Base-by-base conservation (phyloP, 1,140 invertebrate species). In the Drosophila truncata region DNA sequence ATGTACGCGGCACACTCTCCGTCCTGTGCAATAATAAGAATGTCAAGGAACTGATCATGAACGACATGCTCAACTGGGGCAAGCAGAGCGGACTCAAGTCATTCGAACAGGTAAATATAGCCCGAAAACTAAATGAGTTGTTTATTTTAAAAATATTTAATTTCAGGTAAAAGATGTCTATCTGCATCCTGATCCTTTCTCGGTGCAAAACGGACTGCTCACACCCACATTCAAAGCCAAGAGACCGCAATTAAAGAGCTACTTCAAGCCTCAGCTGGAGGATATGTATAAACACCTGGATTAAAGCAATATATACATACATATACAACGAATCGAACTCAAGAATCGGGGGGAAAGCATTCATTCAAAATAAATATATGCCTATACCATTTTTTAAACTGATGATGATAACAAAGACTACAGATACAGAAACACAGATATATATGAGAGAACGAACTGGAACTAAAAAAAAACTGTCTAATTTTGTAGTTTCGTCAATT, bases 221-320 rank as follows among this genome's bases (percentile, higher is more conserved):
- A 99, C 99, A 39, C 99, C 99, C 39, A 99, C 98, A 44, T 94
- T 99, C 91, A 99, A 99, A 94, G 96, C 97, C 66, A 99, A 99
- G 94, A 94, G 98, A 93, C 96, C 97, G 47, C 96, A 98, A 93
- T 95, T 99, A 61, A 97, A 96, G 92, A 97, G 95, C 57, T 97
- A 97, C 86, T 99, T 98, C 93, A 97, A 97, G 88, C 96, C 97
- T 13, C 97, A 98, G 92, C 94, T 98, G 79, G 97, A 98, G 91
- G 97, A 98, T 93, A 97, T 99, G 95, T 99, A 98, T 94, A 94
- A 94, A 86, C 93, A 94, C 80, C 80, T 93, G 79, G 92, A 92
- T 80, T 93, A 85, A 92, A 70, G 54, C 71, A 80, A 78, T 86
- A 71, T 31, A 23, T 29, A 42, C 11, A 31, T 50, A 46, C 20